A percentile compares a stretch with the other conserved stretches of the same genome.
Conservation (phyloP, 2,113 vertebrate species). For the Edolisoma coerulescens region DNA sequence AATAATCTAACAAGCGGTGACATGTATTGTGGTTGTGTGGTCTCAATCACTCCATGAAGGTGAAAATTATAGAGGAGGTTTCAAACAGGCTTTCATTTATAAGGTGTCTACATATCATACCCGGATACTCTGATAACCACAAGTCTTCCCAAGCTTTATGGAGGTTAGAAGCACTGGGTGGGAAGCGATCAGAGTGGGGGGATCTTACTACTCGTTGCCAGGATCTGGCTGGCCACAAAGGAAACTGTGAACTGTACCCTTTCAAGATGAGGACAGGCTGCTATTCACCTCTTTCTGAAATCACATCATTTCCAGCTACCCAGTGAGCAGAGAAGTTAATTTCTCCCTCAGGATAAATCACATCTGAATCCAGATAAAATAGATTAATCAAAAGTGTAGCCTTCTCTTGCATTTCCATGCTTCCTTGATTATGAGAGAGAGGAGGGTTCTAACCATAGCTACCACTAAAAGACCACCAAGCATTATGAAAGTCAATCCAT, state of each 20-base stretch:
- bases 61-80: background rate
- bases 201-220: background rate
- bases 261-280: background rate
- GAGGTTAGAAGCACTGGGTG: background rate
- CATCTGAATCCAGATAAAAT: background rate
- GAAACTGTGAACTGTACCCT: background rate
- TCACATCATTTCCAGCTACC: background rate
- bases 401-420: background rate
- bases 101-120: background rate
- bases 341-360: background rate
- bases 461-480: background rate
- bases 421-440: background rate
- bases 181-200: rapidly evolving
- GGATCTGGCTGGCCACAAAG: background rate
- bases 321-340: background rate
- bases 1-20: background rate
- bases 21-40: background rate
- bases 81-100: background rate
- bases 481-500: background rate
- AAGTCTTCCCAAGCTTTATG: background rate
- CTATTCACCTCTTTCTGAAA: background rate
- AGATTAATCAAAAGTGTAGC: background rate
- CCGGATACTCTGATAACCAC: background rate
- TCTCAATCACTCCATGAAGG: rapidly evolving
- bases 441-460: background rate